phyloP scores from a whole-genome alignment of 2,888 invertebrate genomes.

The Phyllotreta striolata region DNA sequence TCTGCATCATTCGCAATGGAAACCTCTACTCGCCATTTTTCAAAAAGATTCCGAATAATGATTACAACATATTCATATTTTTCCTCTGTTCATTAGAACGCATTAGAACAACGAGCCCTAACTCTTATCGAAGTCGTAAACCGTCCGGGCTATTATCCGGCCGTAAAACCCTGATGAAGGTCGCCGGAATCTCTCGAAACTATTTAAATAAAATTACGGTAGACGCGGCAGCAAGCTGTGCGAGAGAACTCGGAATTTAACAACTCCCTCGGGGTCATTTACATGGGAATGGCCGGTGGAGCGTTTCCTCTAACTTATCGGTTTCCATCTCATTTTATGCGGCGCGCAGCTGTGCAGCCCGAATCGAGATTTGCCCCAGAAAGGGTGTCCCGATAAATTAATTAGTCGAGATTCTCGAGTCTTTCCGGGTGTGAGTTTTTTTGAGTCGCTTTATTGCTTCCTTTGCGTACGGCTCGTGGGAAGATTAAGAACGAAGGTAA shows the following conservation, averaged over 20 bases:
- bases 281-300: constrained; percentile 23
- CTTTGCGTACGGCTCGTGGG: too few relatives aligned
- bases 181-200: constrained; percentile 5
- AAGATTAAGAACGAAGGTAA: too few relatives aligned
- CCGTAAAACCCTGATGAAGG: background rate
- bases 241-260: constrained; percentile 12
- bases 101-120: too few relatives aligned
- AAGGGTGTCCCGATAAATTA: background rate
- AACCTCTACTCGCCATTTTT: too few relatives aligned
- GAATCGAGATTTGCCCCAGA: constrained; percentile 4
- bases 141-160: too few relatives aligned
- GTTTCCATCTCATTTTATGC: background rate
- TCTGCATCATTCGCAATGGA: too few relatives aligned
- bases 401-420: constrained; percentile 9
- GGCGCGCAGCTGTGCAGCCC: background rate
- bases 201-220: constrained; percentile 21
- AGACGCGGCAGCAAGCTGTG: constrained; percentile 11
- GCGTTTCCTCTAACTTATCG: constrained; percentile 19
- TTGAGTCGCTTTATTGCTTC: background rate
- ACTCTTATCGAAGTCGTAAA: too few relatives aligned
- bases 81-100: too few relatives aligned
- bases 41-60: too few relatives aligned
- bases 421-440: background rate
- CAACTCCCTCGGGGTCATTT: constrained; percentile 22
- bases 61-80: too few relatives aligned